Evolutionary conservation across 2,797 vertebrate genomes (phyloP).

Genomic region (Rhyacichthys aspro): DNA sequence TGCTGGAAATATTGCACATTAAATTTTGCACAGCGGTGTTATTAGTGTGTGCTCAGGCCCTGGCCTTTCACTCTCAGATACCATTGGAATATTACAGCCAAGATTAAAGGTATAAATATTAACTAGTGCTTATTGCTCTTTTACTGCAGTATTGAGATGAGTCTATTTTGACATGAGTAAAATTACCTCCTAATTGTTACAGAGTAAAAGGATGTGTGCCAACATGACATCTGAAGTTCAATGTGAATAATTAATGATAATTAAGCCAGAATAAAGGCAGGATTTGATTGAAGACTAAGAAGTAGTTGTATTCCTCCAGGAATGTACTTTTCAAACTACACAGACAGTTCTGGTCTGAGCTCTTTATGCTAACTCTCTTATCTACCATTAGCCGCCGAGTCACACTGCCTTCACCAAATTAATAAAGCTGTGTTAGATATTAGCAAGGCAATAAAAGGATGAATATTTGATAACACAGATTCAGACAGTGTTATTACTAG

Average conservation of each 20-base stretch:
- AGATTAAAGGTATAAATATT: conserved; percentile 67
- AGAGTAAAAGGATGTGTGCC: no score
- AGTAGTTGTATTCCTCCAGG: conserved; percentile 34
- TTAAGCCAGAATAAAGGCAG: conserved; percentile 41
- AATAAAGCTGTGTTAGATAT: conserved; percentile 79
- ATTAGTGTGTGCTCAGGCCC: conserved; percentile 11
- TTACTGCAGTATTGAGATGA: conserved; percentile 42
- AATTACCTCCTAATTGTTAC: conserved; percentile 39
- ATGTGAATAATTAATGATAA: conserved; percentile 62
- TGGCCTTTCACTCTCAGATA: conserved; percentile 43
- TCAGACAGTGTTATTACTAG: conserved; percentile 74
- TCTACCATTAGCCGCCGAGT: conserved; percentile 64
- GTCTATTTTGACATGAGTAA: conserved; percentile 54
- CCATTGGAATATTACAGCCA: conserved; percentile 42
- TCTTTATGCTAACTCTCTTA: conserved; percentile 62
- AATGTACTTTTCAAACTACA: conserved; percentile 21
- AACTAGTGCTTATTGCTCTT: conserved; percentile 55
- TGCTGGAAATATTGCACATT: conserved; percentile 23
- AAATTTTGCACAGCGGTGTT: conserved; percentile 8
- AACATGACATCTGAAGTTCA: conserved; percentile 40
- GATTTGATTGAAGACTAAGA: conserved; percentile 26
- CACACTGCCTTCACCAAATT: conserved; percentile 66
- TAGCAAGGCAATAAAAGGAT: conserved; percentile 81
- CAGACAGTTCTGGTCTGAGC: conserved; percentile 44
- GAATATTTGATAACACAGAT: conserved; percentile 82